These are phyloP conservation scores for Eriosoma lanigerum DNA, from an alignment of 1,140 invertebrate species.

Conservation along the genomic window DNA sequence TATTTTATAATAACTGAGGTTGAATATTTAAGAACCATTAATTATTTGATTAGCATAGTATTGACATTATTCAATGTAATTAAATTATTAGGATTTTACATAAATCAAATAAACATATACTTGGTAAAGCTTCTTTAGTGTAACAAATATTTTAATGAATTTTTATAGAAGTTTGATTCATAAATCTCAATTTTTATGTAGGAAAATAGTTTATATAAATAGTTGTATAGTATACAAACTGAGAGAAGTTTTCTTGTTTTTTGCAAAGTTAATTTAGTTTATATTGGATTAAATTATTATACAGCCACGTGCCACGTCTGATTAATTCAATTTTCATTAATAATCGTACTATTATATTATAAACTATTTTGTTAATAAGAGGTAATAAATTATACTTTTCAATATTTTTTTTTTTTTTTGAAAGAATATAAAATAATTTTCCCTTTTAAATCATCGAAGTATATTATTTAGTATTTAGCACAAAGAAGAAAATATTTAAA, in stretches of 20 bases:
- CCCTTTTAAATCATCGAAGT: no score
- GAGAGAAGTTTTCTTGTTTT: not conserved
- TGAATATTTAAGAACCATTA: no score
- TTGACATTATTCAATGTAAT: no score
- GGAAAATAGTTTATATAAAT: not conserved
- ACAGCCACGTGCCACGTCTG: not conserved
- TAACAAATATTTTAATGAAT: not conserved
- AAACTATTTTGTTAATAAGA: no score
- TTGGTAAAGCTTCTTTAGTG: conserved; percentile 1
- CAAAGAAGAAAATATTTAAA: no score
- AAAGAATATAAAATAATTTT: no score
- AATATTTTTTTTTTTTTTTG: no score
- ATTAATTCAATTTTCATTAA: not conserved
- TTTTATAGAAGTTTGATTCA: not conserved
- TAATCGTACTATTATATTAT: no score
- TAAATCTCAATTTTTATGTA: conserved; percentile 19
- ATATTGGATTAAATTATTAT: not conserved
- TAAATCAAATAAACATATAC: not conserved
- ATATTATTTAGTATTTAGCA: no score
- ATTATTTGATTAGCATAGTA: no score
- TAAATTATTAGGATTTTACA: not conserved
- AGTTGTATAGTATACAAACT: conserved; percentile 26
- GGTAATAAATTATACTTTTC: no score
- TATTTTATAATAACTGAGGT: no score
- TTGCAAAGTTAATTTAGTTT: not conserved